Base-by-base conservation (phyloP, 2,797 vertebrate genomes). In the Poecile montanus region DNA sequence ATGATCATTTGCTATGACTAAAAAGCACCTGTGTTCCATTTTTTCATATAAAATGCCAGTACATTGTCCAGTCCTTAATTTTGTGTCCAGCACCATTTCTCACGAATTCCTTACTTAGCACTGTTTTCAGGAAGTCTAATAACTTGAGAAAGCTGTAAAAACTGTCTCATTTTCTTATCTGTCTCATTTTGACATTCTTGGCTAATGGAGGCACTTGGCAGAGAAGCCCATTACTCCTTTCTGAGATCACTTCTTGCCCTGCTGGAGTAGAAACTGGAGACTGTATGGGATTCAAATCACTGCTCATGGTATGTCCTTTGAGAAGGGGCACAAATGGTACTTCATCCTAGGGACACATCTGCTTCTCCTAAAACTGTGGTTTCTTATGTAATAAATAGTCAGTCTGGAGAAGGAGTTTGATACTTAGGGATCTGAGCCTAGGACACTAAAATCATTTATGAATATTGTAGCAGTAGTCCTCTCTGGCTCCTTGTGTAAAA, bases 191-290 rank as follows among this genome's bases (percentile, higher is more conserved):
- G 25, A 13, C 20, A 7, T 16, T 38, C 11, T 16, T 57, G 27
- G 10, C 11, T 58, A 17, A 63, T 1, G 1, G 17, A 10, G 7
- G 8, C 4, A 4, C 23, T 78, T 50, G 29, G 5, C 20, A 27
- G 19, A 10, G 17, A 48, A 60, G 2, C 4, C 11, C 30, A 21
- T 51, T 61, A 27, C 44, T 47, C 13, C 6, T 45, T 56, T 10
- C 10, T 66, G 42, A 40, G 30, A 42, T 42, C 17, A 38, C 18
- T 51, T 68, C 25, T 68, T 70, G 14, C 11, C 22, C 40, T 50
- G 5, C 6, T 65, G 47, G 15, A 32, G 9, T 16, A 85, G 30
- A 7, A 38, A 53, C 13, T 48, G 50, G 11, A n/a, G 11, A 36
- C n/a, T 51, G 63, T 4, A 65, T 5, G 16, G 22, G n/a, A 44